Conservation (phyloP, 1,140 invertebrate genomes). For the Drosophila serrata region DNA sequence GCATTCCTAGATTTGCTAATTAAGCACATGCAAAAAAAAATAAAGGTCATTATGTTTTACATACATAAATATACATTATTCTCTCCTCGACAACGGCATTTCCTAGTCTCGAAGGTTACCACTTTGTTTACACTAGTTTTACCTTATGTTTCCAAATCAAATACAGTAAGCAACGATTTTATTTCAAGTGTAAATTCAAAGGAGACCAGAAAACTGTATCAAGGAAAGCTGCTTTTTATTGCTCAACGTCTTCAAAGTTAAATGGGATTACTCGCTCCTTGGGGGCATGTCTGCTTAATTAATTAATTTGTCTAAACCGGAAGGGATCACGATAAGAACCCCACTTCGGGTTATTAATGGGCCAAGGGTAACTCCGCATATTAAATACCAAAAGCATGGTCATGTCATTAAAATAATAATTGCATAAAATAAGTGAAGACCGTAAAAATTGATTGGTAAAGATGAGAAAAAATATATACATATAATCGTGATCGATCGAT, state of each 20-base stretch:
- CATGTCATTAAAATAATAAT: slow-evolving; percentile 31
- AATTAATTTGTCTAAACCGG: slow-evolving; percentile 29
- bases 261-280: slow-evolving; percentile 21
- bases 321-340: slow-evolving; percentile 8
- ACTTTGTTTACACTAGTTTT: no score
- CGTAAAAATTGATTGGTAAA: slow-evolving; percentile 3
- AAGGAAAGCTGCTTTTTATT: slow-evolving; percentile 9
- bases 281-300: slow-evolving; percentile 9
- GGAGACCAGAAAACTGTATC: slow-evolving; percentile 12
- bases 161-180: not conserved
- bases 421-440: slow-evolving; percentile 15
- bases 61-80: not conserved
- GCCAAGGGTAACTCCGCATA: slow-evolving; percentile 20
- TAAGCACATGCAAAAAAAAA: slow-evolving; percentile 27
- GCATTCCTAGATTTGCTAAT: slow-evolving; percentile 57
- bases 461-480: slow-evolving; percentile 16
- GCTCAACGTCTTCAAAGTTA: slow-evolving; percentile 10
- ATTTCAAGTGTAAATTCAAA: not conserved
- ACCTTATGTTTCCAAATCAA: no score
- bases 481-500: slow-evolving; percentile 19
- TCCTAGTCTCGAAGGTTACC: no score
- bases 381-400: slow-evolving; percentile 23
- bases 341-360: slow-evolving; percentile 15
- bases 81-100: no score
- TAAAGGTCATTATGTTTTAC: not conserved